Evolutionary conservation across 1,140 invertebrate genomes (phyloP).

Genomic region (Oryctes rhinoceros): DNA sequence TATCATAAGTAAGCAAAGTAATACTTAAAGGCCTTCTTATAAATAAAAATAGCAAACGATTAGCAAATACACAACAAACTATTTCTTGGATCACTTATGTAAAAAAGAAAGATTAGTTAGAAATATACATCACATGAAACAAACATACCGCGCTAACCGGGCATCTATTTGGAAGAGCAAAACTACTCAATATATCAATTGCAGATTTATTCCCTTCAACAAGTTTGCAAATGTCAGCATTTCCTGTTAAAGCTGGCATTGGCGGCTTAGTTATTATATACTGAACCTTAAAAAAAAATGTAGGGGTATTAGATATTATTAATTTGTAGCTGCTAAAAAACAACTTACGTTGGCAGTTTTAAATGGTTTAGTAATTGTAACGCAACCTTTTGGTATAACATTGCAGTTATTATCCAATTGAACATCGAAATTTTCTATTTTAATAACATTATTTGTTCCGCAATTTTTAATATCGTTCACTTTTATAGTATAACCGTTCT

Average conservation of each 20-base stretch:
- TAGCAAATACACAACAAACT: not conserved
- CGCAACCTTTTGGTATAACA: constrained; percentile 33
- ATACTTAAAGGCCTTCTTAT: too few relatives aligned
- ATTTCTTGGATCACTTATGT: too few relatives aligned
- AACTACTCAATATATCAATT: not conserved
- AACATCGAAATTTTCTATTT: constrained; percentile 28
- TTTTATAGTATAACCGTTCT: constrained; percentile 27
- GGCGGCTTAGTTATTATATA: constrained; percentile 26
- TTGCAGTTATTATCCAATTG: constrained; percentile 26
- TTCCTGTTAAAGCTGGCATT: not conserved
- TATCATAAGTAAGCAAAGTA: too few relatives aligned
- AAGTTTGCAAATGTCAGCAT: not conserved
- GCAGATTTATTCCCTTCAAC: not conserved
- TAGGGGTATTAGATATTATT: not conserved
- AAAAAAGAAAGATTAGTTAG: not conserved
- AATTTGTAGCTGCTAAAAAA: not conserved
- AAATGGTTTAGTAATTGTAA: constrained; percentile 32
- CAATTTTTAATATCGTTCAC: constrained; percentile 29
- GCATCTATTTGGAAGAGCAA: constrained; percentile 23
- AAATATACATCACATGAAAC: not conserved
- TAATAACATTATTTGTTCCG: not conserved
- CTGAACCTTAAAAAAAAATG: constrained; percentile 25
- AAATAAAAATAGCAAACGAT: not conserved
- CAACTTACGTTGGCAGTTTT: constrained; percentile 19
- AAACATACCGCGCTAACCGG: constrained; percentile 28